These are phyloP conservation scores for Osmerus eperlanus DNA, from an alignment of 2,113 vertebrate species.

Conservation along the genomic window DNA sequence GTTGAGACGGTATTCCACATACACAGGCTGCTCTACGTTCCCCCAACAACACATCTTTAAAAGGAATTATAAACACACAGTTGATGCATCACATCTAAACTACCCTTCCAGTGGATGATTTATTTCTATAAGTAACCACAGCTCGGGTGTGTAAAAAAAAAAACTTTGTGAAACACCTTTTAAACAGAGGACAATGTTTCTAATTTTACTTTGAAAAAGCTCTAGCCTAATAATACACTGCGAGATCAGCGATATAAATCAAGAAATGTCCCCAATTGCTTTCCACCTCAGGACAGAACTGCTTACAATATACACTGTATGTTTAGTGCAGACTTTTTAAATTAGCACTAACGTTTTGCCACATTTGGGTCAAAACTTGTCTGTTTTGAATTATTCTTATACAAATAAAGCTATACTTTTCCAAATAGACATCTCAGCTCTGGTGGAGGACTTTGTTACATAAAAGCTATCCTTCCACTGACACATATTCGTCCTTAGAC, in stretches of 20 bases:
- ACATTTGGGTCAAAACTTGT: slow-evolving; percentile 35
- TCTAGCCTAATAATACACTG: slow-evolving; percentile 17
- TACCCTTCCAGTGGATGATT: no score
- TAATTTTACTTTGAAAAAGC: slow-evolving; percentile 34
- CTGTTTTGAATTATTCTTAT: slow-evolving; percentile 10
- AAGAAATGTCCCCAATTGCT: slow-evolving; percentile 24
- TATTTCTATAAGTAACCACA: no score
- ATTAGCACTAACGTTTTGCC: slow-evolving; percentile 39
- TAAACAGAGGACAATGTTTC: slow-evolving; percentile 15
- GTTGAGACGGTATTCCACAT: slow-evolving; percentile 46
- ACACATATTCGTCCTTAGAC: slow-evolving; percentile 60
- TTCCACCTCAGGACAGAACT: slow-evolving; percentile 34
- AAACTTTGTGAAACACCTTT: slow-evolving; percentile 12
- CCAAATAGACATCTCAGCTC: slow-evolving; percentile 22
- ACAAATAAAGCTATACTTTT: background rate
- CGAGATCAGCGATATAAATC: slow-evolving; percentile 46
- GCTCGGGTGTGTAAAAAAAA: no score
- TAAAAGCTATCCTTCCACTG: slow-evolving; percentile 57
- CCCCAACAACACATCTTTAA: background rate
- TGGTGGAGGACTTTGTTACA: slow-evolving; percentile 51
- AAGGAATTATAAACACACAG: no score
- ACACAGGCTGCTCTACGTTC: background rate
- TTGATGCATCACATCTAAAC: no score
- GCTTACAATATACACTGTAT: background rate
- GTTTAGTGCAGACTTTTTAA: slow-evolving; percentile 32